Conservation (phyloP, 1,140 invertebrate species). For the Nautilus pompilius region DNA sequence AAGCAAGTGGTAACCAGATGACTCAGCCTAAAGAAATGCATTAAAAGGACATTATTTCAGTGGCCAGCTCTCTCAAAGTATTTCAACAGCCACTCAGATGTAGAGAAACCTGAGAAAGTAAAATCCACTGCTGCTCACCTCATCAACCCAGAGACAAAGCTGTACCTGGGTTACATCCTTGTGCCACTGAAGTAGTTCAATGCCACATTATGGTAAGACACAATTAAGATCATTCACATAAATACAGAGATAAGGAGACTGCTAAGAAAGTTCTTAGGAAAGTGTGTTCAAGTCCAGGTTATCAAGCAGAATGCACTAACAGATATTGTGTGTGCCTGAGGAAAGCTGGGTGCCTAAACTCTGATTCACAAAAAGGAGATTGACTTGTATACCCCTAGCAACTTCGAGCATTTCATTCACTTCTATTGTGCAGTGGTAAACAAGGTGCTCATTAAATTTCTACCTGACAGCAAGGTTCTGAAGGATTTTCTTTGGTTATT, state of each 20-base stretch:
- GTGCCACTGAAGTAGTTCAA: slow-evolving; percentile 18
- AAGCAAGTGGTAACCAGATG: slow-evolving; percentile 24
- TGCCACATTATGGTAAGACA: slow-evolving; percentile 6
- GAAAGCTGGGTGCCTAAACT: slow-evolving; percentile 1
- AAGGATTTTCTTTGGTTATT: neutral
- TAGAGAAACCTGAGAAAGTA: slow-evolving; percentile 10
- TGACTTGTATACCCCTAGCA: neutral
- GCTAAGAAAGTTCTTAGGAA: too few species aligned
- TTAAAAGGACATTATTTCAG: slow-evolving; percentile 10
- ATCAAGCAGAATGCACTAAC: neutral
- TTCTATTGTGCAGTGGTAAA: neutral
- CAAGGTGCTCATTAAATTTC: slow-evolving; percentile 8
- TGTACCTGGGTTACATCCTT: slow-evolving; percentile 13
- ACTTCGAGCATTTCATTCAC: neutral
- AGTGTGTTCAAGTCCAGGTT: slow-evolving; percentile 11
- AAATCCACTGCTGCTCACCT: neutral
- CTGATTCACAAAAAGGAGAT: neutral
- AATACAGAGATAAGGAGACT: slow-evolving; percentile 3
- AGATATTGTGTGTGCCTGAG: neutral
- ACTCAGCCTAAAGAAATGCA: slow-evolving; percentile 16
- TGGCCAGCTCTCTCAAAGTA: slow-evolving; percentile 14
- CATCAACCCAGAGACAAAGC: neutral
- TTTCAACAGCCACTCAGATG: slow-evolving; percentile 12
- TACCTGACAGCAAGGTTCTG: neutral
- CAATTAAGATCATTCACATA: slow-evolving; percentile 2